Conservation (phyloP, 2,888 invertebrate species). For the Plutella xylostella region DNA sequence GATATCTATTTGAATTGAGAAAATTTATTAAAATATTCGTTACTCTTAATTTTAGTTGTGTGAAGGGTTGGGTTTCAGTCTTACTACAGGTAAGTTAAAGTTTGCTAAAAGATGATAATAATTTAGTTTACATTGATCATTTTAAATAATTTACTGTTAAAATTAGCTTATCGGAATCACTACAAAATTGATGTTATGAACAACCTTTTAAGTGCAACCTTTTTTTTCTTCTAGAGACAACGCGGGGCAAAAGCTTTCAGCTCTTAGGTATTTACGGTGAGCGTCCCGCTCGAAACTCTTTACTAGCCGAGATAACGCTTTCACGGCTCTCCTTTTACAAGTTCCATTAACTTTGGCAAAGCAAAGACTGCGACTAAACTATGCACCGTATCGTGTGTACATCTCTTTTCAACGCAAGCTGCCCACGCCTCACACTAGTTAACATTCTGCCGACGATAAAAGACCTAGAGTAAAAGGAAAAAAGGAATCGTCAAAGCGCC, state of each 20-base stretch:
- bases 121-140: too few species aligned
- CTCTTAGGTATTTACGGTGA: constrained; percentile 22
- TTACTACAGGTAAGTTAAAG: too few species aligned
- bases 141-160: too few species aligned
- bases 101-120: too few species aligned
- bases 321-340: constrained; percentile 37
- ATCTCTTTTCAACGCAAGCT: constrained; percentile 53
- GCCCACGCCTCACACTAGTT: constrained; percentile 44
- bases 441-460: constrained; percentile 27
- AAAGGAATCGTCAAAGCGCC: constrained; percentile 42
- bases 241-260: constrained; percentile 6
- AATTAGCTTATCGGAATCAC: too few species aligned
- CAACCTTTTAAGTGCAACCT: background rate
- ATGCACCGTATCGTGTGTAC: constrained; percentile 62
- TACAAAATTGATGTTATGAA: background rate
- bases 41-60: too few species aligned
- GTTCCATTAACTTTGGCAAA: constrained; percentile 60
- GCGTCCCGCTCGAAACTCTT: constrained; percentile 34
- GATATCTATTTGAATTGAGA: too few species aligned
- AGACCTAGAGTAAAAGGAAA: constrained; percentile 29
- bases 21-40: too few species aligned
- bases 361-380: constrained; percentile 48
- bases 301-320: constrained; percentile 45
- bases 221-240: constrained; percentile 4
- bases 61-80: too few species aligned